Conservation (phyloP, 2,888 invertebrate genomes). For the Thecophora atra region DNA sequence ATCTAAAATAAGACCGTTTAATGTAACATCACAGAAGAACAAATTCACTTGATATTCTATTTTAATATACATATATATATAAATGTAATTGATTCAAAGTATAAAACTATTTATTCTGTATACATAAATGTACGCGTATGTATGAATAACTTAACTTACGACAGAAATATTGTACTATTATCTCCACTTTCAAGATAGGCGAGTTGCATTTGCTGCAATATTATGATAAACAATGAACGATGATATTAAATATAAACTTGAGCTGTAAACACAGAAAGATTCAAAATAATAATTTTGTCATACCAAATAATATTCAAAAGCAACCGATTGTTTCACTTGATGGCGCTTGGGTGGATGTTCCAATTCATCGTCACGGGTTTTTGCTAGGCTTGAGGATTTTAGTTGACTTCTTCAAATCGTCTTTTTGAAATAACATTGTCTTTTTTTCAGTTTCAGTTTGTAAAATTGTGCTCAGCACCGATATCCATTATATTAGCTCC, state of each 20-base stretch:
- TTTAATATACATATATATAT: slow-evolving; percentile 23
- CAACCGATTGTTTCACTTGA: slow-evolving; percentile 35
- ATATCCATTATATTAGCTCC: no score
- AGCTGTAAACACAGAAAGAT: slow-evolving; percentile 40
- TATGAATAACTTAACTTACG: no score
- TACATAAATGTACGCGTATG: neutral
- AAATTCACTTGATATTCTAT: slow-evolving; percentile 25
- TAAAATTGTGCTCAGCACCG: no score
- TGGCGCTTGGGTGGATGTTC: neutral
- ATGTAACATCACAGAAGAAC: neutral
- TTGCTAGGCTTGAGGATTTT: no score
- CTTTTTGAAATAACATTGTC: no score
- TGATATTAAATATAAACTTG: slow-evolving; percentile 33
- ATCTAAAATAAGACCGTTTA: neutral
- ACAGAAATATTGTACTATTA: no score
- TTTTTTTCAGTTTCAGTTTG: no score
- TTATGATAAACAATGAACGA: slow-evolving; percentile 1
- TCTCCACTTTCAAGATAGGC: neutral
- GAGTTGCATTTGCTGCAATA: slow-evolving; percentile 26
- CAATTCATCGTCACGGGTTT: no score
- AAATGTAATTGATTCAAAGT: neutral
- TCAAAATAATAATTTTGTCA: slow-evolving; percentile 50
- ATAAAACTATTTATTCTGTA: slow-evolving; percentile 21
- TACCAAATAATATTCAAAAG: slow-evolving; percentile 45
- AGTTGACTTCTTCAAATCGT: no score